A percentile compares a stretch with the other conserved stretches of the same genome.
These are phyloP conservation scores for Mythimna ferrago DNA, from an alignment of 2,888 invertebrate species.

Conservation along the genomic window DNA sequence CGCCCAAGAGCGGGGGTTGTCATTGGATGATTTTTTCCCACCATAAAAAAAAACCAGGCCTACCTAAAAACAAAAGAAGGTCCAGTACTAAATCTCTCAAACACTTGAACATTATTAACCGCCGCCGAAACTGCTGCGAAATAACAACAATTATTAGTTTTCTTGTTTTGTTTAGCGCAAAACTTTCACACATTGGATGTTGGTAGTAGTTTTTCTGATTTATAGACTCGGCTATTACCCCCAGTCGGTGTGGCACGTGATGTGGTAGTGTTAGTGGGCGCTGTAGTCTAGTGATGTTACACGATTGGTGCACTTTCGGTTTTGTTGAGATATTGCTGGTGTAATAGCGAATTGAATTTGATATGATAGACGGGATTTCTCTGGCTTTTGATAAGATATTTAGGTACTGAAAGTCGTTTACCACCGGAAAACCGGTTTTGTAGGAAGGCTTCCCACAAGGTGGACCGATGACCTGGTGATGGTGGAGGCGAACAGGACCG, in stretches of 20 bases:
- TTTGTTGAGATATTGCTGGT: constrained; percentile 25
- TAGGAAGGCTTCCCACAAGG: too few relatives aligned
- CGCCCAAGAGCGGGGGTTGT: too few relatives aligned
- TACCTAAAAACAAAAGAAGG: constrained; percentile 43
- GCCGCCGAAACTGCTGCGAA: constrained; percentile 63
- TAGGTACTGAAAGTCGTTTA: too few relatives aligned
- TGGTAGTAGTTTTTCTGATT: constrained; percentile 70
- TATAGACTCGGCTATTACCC: constrained; percentile 64
- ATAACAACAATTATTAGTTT: constrained; percentile 80
- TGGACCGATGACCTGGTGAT: too few relatives aligned
- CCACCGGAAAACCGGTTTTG: too few relatives aligned
- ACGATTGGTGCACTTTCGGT: constrained; percentile 38
- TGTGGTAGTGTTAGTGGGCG: constrained; percentile 50
- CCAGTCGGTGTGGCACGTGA: constrained; percentile 57
- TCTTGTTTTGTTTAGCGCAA: constrained; percentile 72
- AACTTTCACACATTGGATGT: constrained; percentile 64
- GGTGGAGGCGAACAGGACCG: too few relatives aligned
- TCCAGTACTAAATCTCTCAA: constrained; percentile 56
- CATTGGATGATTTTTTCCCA: too few relatives aligned
- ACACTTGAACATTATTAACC: constrained; percentile 72
- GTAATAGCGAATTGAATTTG: constrained; percentile 24
- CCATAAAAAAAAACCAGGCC: constrained; percentile 4
- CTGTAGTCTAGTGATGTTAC: constrained; percentile 30
- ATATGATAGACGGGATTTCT: background rate
- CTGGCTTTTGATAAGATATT: background rate